Evolutionary conservation across 1,140 invertebrate species (phyloP).

Genomic region (Asobara japonica): DNA sequence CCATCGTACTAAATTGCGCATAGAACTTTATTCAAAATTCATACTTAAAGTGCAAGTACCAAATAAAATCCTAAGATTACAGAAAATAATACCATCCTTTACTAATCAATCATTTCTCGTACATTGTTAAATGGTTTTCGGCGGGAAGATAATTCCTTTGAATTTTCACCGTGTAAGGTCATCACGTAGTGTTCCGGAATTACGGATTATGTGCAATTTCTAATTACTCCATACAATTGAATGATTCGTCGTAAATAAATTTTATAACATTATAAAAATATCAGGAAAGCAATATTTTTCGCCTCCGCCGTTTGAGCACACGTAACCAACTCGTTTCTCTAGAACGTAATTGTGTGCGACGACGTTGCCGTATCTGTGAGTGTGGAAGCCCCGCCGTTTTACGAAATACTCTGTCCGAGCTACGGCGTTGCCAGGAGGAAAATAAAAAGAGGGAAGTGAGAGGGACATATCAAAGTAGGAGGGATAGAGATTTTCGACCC

Average conservation of each 20-base stretch:
- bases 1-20: constrained; percentile 46
- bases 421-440: constrained; percentile 1
- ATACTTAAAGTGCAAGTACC: too few relatives aligned
- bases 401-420: background rate
- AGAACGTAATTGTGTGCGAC: constrained; percentile 45
- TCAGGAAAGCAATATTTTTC: too few relatives aligned
- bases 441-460: background rate
- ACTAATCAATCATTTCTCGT: background rate
- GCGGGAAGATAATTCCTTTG: background rate
- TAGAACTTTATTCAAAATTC: background rate
- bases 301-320: constrained; percentile 27
- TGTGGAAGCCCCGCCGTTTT: background rate
- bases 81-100: background rate
- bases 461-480: background rate
- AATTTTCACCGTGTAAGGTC: constrained; percentile 20
- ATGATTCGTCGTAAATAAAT: too few relatives aligned
- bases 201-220: background rate
- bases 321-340: constrained; percentile 31
- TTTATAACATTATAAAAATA: too few relatives aligned
- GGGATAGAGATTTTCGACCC: background rate
- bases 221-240: background rate
- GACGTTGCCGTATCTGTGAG: constrained; percentile 23
- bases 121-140: constrained; percentile 24
- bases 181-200: constrained; percentile 34
- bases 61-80: background rate